A percentile compares a stretch with the other conserved stretches of the same genome.
Conservation (phyloP, 2,113 vertebrate genomes). For the Ellobius talpinus region DNA sequence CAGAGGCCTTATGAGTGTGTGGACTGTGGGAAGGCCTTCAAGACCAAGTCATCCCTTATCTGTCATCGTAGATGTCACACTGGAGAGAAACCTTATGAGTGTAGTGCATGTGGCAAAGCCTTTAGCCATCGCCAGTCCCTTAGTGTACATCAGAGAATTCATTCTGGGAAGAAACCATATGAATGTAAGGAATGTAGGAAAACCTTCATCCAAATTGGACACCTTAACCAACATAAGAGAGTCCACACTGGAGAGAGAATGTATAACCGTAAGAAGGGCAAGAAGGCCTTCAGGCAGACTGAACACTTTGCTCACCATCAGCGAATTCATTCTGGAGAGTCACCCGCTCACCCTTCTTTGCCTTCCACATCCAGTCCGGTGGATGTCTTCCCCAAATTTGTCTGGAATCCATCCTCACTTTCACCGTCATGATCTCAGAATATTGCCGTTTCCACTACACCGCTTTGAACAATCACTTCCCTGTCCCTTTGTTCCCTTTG, state of each 20-base stretch:
- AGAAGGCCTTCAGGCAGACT: slow-evolving; percentile 17
- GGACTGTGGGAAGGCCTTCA: slow-evolving; percentile 83
- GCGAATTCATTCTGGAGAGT: background rate
- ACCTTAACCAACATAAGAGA: slow-evolving; percentile 75
- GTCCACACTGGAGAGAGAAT: slow-evolving; percentile 66
- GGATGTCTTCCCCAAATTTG: background rate
- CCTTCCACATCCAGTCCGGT: background rate
- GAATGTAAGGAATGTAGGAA: slow-evolving; percentile 77
- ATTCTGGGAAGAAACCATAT: slow-evolving; percentile 78
- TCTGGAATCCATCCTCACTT: slow-evolving; percentile 51
- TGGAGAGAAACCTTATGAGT: slow-evolving; percentile 76
- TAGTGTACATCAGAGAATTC: slow-evolving; percentile 79
- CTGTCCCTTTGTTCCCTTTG: background rate
- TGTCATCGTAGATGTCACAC: slow-evolving; percentile 79
- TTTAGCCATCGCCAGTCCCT: slow-evolving; percentile 80
- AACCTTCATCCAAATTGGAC: slow-evolving; percentile 76
- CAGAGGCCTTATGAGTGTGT: slow-evolving; percentile 79
- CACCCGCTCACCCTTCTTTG: background rate
- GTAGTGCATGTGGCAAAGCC: slow-evolving; percentile 69
- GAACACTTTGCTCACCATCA: background rate
- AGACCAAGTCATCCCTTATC: slow-evolving; percentile 78
- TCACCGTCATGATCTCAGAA: background rate
- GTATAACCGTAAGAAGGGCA: background rate
- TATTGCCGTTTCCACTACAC: rapidly evolving
- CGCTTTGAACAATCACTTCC: rapidly evolving